Base-by-base conservation (phyloP, 2,113 vertebrate species). In the Hemiscyllium ocellatum region DNA sequence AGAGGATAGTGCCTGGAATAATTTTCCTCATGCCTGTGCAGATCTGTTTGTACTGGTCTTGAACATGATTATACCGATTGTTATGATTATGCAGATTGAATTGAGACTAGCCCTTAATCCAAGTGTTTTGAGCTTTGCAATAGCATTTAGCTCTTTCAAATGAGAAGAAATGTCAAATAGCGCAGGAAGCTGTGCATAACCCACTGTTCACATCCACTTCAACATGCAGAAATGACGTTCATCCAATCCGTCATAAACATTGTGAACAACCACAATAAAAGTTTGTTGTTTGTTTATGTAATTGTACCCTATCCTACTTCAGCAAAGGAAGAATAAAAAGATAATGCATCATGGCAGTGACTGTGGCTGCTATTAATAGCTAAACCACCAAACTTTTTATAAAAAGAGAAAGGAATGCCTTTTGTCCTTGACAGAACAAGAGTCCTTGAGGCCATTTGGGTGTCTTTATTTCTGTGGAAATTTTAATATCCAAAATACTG, bases 401-500 rank as follows among this genome's bases (percentile, higher is more conserved):
- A 61, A 61, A 61, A 80, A 83, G 80, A 33, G 87, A 91, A 91
- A 19, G 24, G 61, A 93, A n/a, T 90, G 50, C 87, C 13, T 66
- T 93, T 22, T 93, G 89, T 65, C 87, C 89, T 93, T 93, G 61
- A 61, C 12, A 17, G 50, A 61, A 61, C 52, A 65, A 91, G 29
- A 61, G 87, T 91, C 52, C 87, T 91, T 91, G 87, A 91, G 33
- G 13, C 87, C 87, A 93, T 93, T 93, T 93, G 89, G 15, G 33
- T 93, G 61, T 3, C 66, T 66, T 93, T 93, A 61, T 66, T 93
- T 37, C 89, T 66, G 29, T 61, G 12, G n/a, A n/a, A 93, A 37
- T 93, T 66, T 91, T 91, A n/a, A 37, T 65, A 20, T 91, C 24
- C 19, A 37, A 65, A 66, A 66, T 37, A 93, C 33, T 66, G 89